A percentile compares a stretch with the other conserved stretches of the same genome.
Evolutionary conservation across 1,140 invertebrate species (phyloP).

Genomic region (roundworm (Caenorhabditis elegans)): DNA sequence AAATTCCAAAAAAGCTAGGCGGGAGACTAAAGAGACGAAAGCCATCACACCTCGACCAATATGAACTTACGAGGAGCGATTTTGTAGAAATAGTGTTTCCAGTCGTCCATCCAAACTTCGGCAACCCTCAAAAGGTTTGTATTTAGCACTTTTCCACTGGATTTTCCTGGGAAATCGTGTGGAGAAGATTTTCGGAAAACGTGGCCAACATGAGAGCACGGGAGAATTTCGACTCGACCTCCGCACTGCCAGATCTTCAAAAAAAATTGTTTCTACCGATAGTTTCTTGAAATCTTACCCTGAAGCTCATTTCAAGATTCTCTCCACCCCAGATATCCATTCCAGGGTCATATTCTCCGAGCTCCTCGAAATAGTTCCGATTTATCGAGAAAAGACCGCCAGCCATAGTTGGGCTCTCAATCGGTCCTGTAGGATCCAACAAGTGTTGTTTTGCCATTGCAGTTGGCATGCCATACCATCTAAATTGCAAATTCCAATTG

Average conservation of each 20-base stretch:
- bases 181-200: slow-evolving; percentile 87
- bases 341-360: slow-evolving; percentile 93
- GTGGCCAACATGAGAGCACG: slow-evolving; percentile 87
- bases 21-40: no score
- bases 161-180: slow-evolving; percentile 89
- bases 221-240: slow-evolving; percentile 87
- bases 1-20: no score
- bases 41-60: no score
- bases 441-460: slow-evolving; percentile 51
- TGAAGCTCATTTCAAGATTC: slow-evolving; percentile 74
- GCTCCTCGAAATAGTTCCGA: slow-evolving; percentile 82
- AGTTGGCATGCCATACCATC: slow-evolving; percentile 68
- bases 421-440: slow-evolving; percentile 59
- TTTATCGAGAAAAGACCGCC: slow-evolving; percentile 90
- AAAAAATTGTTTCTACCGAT: slow-evolving; percentile 70
- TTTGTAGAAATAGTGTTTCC: slow-evolving; percentile 96
- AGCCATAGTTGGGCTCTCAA: slow-evolving; percentile 83
- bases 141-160: slow-evolving; percentile 61
- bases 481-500: slow-evolving; percentile 90
- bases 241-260: slow-evolving; percentile 93
- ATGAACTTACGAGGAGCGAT: slow-evolving; percentile 85
- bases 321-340: slow-evolving; percentile 96
- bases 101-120: slow-evolving; percentile 85
- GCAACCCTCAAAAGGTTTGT: slow-evolving; percentile 49
- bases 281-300: slow-evolving; percentile 63